Percentiles rank a stretch among this genome's conserved stretches.
Conservation (phyloP, 1,140 invertebrate species). For the Cydia pomonella region DNA sequence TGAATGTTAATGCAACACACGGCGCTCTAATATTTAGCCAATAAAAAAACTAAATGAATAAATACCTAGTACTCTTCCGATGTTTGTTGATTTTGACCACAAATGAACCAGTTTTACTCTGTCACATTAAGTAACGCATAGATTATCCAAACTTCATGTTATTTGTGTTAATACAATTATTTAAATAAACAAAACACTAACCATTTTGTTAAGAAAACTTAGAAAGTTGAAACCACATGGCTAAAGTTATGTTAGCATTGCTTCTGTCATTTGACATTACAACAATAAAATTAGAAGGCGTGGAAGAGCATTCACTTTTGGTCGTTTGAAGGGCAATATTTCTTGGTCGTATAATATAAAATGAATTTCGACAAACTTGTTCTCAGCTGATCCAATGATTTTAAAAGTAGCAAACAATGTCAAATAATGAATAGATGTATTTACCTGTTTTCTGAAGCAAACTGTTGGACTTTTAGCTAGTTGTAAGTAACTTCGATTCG, state of each 20-base stretch:
- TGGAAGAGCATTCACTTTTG: background rate
- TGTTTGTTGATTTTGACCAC: conserved; percentile 12
- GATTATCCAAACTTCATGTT: background rate
- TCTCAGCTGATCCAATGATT: background rate
- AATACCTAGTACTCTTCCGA: conserved; percentile 5
- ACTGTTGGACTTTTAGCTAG: conserved; percentile 36
- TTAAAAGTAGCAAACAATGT: background rate
- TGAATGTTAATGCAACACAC: too few relatives aligned
- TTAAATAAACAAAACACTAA: conserved; percentile 15
- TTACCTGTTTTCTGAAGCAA: conserved; percentile 21
- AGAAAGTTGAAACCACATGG: conserved; percentile 27
- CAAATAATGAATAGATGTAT: background rate
- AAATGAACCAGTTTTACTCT: background rate
- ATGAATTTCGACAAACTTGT: conserved; percentile 12
- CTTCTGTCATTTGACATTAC: conserved; percentile 19
- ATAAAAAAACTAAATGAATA: background rate
- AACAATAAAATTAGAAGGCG: background rate
- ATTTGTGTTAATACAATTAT: background rate
- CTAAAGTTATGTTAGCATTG: conserved; percentile 1
- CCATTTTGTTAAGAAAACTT: conserved; percentile 15
- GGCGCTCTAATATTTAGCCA: background rate
- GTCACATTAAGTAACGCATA: background rate
- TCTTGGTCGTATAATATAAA: conserved; percentile 11
- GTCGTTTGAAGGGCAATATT: background rate
- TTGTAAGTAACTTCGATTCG: conserved; percentile 11